phyloP scores from a whole-genome alignment of 2,888 invertebrate genomes.

The Phengaris arion region DNA sequence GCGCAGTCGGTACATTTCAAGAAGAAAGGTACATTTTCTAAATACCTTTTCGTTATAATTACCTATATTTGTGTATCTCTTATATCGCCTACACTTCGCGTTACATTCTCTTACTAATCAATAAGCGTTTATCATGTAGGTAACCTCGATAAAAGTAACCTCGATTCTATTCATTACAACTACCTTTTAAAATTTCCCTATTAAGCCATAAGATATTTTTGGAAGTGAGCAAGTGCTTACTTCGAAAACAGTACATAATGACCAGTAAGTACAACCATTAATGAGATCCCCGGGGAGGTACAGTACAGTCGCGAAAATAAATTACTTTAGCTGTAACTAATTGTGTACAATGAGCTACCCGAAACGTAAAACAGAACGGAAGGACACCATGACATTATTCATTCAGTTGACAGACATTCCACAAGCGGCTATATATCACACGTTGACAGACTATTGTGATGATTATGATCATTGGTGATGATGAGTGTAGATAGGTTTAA shows the following conservation, averaged over 20 bases:
- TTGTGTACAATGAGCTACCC: conserved; percentile 11
- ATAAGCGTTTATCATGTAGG: no score
- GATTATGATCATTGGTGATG: neutral
- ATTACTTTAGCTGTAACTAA: neutral
- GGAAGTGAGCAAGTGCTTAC: no score
- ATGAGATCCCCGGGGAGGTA: neutral
- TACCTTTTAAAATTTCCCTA: no score
- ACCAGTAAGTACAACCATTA: conserved; percentile 7
- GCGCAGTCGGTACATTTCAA: no score
- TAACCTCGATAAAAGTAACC: no score
- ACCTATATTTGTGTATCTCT: no score
- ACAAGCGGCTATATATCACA: neutral
- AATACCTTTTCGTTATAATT: no score
- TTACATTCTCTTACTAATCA: no score
- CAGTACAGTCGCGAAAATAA: neutral
- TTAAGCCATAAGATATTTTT: no score
- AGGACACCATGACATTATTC: conserved; percentile 35
- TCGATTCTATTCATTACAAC: no score
- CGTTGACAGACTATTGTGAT: conserved; percentile 9
- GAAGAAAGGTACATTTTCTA: no score
- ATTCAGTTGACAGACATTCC: conserved; percentile 21
- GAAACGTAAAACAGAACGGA: conserved; percentile 27
- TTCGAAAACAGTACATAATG: neutral
- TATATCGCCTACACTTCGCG: no score
- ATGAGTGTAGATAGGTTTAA: neutral